Evolutionary conservation across 2,888 invertebrate genomes (phyloP), one percentile per base, ranked within the genome.

Genomic region (Ommatoiulus sabulosus): DNA sequence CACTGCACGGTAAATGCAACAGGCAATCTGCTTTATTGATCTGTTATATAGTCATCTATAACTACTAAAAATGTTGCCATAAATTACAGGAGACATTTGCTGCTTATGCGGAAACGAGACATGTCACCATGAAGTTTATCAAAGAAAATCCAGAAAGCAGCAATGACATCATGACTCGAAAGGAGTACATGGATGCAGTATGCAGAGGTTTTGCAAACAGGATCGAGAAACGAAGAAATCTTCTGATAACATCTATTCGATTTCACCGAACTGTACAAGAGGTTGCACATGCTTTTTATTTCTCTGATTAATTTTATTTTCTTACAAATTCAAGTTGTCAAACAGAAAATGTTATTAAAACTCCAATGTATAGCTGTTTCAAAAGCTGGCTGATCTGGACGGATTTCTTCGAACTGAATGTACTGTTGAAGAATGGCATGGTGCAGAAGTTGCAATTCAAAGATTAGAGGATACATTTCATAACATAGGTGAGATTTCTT

Each of bases 101-200:
- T 17, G 95, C 95, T 91, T 96, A 96, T 92, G 96, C 96, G 0
- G 96, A 96, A 91, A 92, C 96, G 85, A 93, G 96, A 15, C 96
- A 96, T 92, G 95, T 95, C 92, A 95, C 96, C 87, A 95, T 95
- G 87, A 93, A 93, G 86, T 93, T 95, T 89, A 90, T 92, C 57
- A 90, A 91, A 8, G 90, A 91, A 46, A 90, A 90, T 80, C 93
- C 94, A 0, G 93, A 93, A 63, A 92, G 93, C 86, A 94, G 94
- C 84, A 94, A 94, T 91, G 96, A 96, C 92, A 93, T 97, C 87
- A 93, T 95, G 90, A 95, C 96, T 0, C 96, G 96, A 91, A 94
- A 95, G 90, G 96, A 96, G 91, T 96, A 96, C 92, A 96, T 97
- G 96, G 96, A 96, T 92, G 96, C 96, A 90, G 95, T 96, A 0